A percentile compares a stretch with the other conserved stretches of the same genome.
phyloP scores from a whole-genome alignment of 2,888 invertebrate genomes.

The Clitarchus hookeri region DNA sequence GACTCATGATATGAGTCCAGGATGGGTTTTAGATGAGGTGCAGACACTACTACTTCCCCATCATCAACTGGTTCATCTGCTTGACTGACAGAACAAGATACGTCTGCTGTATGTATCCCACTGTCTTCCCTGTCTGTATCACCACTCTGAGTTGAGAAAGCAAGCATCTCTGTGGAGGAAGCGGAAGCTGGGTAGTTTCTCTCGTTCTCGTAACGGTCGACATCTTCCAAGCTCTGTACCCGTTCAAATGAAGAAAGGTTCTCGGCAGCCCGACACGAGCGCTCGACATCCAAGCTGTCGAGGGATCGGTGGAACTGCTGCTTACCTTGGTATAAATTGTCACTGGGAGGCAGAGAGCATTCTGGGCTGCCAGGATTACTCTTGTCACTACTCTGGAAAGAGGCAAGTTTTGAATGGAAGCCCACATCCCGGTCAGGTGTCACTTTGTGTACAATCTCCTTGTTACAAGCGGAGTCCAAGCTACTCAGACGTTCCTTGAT shows the following conservation, averaged over 20 bases:
- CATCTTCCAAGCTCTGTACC: constrained; percentile 67
- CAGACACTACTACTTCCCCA: constrained; percentile 47
- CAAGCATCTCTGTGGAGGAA: constrained; percentile 64
- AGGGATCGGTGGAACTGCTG: constrained; percentile 64
- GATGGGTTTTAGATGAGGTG: constrained; percentile 32
- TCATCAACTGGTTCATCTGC: constrained; percentile 72
- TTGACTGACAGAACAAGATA: constrained; percentile 73
- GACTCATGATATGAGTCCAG: constrained; percentile 12
- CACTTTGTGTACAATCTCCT: constrained; percentile 35
- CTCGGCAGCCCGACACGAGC: constrained; percentile 48
- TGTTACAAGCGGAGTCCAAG: constrained; percentile 36
- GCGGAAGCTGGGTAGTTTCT: constrained; percentile 61
- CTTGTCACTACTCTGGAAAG: constrained; percentile 36
- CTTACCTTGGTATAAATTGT: constrained; percentile 55
- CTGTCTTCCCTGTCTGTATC: constrained; percentile 77
- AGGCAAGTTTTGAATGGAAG: constrained; percentile 42
- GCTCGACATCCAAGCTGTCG: constrained; percentile 67
- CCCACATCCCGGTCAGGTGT: constrained; percentile 41
- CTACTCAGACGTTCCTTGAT: constrained; percentile 37
- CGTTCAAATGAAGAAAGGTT: constrained; percentile 62
- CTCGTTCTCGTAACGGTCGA: constrained; percentile 53
- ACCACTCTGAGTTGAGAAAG: constrained; percentile 57
- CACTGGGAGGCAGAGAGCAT: constrained; percentile 62
- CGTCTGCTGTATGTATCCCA: constrained; percentile 78
- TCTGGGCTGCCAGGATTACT: constrained; percentile 48